A percentile compares a stretch with the other conserved stretches of the same genome.
Conservation (phyloP, 2,888 invertebrate genomes). For the Drosophila meridionalis region DNA sequence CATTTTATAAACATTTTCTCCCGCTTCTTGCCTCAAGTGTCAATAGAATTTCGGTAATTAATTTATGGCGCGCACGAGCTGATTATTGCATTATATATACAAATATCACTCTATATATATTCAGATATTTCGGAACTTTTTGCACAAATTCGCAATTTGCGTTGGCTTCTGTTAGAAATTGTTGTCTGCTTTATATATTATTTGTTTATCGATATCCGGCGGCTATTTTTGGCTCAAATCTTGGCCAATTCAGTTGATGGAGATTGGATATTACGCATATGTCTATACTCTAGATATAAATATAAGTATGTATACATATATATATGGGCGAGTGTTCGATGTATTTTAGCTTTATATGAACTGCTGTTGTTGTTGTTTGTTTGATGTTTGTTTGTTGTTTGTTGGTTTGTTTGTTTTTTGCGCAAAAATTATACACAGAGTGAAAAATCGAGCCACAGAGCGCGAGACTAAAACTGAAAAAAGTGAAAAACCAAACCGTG, state of each 20-base stretch:
- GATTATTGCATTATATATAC: constrained; percentile 35
- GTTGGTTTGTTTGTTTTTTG: constrained; percentile 11
- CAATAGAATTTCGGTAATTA: constrained; percentile 11
- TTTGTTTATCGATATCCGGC: constrained; percentile 55
- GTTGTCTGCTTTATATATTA: constrained; percentile 44
- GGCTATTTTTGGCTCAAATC: constrained; percentile 51
- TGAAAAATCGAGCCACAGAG: constrained; percentile 23
- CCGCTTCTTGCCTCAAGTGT: background rate
- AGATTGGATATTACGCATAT: constrained; percentile 33
- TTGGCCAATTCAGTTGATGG: constrained; percentile 49
- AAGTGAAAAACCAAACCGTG: constrained; percentile 63
- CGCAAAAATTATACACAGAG: constrained; percentile 30
- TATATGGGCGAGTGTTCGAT: constrained; percentile 24
- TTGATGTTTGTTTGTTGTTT: constrained; percentile 15
- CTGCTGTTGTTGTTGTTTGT: constrained; percentile 31
- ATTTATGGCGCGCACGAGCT: constrained; percentile 10
- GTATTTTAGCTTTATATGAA: constrained; percentile 55
- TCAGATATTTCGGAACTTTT: constrained; percentile 23
- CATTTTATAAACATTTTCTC: constrained; percentile 65
- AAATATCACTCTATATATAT: constrained; percentile 6
- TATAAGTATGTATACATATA: constrained; percentile 11
- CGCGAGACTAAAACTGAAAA: constrained; percentile 23
- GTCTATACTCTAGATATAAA: constrained; percentile 24
- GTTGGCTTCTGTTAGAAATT: constrained; percentile 31
- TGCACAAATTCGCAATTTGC: constrained; percentile 62